A percentile compares a stretch with the other conserved stretches of the same genome.
These are phyloP conservation scores for Nephrotoma guestfalica DNA, from an alignment of 2,888 invertebrate species.

Conservation along the genomic window DNA sequence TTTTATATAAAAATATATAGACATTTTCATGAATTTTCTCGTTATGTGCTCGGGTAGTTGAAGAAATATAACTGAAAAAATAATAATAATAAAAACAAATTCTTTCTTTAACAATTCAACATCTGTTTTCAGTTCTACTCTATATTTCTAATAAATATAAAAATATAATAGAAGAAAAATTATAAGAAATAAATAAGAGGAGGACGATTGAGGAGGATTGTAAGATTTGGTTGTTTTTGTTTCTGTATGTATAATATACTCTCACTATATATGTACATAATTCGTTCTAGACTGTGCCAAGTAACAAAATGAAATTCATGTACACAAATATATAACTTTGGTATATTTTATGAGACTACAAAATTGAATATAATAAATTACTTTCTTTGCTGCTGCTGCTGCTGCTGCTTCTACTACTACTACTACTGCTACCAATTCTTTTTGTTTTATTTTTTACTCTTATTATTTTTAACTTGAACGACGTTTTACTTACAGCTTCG, in stretches of 20 bases:
- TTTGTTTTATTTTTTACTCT: not conserved
- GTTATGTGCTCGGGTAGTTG: not conserved
- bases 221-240: not conserved
- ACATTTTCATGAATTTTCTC: not conserved
- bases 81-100: not conserved
- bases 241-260: not conserved
- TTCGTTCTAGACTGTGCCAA: not conserved
- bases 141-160: not conserved
- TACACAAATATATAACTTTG: not conserved
- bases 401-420: not conserved
- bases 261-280: not conserved
- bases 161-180: not conserved
- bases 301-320: not conserved
- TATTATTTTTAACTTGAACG: not conserved
- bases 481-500: not conserved
- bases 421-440: not conserved
- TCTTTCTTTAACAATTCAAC: not conserved
- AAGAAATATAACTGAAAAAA: not conserved
- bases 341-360: not conserved
- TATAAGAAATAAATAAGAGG: not conserved
- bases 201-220: not conserved
- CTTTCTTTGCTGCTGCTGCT: not conserved
- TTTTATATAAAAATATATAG: not conserved
- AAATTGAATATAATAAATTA: not conserved
- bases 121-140: not conserved